Evolutionary conservation across 1,140 invertebrate genomes (phyloP).

Genomic region (Drosophila auraria): DNA sequence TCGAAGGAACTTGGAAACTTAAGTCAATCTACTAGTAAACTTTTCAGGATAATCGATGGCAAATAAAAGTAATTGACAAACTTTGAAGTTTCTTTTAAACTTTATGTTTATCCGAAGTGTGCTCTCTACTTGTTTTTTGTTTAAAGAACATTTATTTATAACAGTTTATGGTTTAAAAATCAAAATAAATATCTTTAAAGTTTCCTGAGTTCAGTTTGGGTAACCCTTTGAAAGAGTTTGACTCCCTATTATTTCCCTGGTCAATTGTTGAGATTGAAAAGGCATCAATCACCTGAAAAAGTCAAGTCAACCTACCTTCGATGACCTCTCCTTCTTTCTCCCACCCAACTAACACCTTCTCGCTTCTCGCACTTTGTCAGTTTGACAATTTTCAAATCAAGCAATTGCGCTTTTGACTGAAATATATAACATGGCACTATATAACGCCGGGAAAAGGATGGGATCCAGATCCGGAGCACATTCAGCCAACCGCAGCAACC

Average conservation of each 20-base stretch:
- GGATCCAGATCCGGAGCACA: slow-evolving; percentile 17
- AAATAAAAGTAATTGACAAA: slow-evolving; percentile 6
- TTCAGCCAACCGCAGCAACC: slow-evolving; percentile 36
- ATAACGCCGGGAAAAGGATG: slow-evolving; percentile 30
- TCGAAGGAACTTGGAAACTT: neutral
- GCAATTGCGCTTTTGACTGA: slow-evolving; percentile 71
- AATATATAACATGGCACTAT: slow-evolving; percentile 72
- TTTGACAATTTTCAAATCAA: slow-evolving; percentile 78
- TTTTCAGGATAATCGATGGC: neutral
- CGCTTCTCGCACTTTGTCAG: slow-evolving; percentile 47
- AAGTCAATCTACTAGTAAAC: slow-evolving; percentile 1
- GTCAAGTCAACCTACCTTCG: slow-evolving; percentile 4
- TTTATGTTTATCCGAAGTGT: no score
- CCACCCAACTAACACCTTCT: neutral
- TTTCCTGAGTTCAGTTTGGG: neutral
- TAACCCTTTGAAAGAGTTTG: neutral
- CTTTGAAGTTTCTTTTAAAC: neutral
- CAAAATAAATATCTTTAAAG: neutral
- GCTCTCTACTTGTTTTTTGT: no score
- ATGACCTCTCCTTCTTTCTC: neutral
- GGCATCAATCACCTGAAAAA: neutral
- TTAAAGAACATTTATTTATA: neutral
- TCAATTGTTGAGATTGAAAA: neutral
- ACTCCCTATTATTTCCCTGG: neutral
- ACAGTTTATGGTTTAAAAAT: neutral